phyloP scores from a whole-genome alignment of 1,140 invertebrate genomes.

The Bombus breviceps region DNA sequence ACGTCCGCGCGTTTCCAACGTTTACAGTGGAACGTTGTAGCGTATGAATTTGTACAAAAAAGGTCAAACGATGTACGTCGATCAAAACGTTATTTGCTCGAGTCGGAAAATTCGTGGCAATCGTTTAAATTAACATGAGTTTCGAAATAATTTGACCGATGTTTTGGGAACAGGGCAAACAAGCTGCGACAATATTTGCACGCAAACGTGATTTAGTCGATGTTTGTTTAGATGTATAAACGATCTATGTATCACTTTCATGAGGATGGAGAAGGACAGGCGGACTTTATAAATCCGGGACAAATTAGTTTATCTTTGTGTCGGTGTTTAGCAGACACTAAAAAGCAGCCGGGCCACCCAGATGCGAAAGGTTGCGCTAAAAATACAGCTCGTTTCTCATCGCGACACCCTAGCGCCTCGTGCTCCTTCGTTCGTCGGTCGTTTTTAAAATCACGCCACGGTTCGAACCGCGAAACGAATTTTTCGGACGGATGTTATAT shows the following conservation, averaged over 20 bases:
- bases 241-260: constrained; percentile 62
- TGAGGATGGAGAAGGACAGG: constrained; percentile 12
- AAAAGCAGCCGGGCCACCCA: constrained; percentile 65
- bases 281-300: constrained; percentile 66
- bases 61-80: too few relatives aligned
- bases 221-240: constrained; percentile 58
- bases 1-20: not conserved
- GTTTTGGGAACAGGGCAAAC: not conserved
- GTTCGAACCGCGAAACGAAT: not conserved
- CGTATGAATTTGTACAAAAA: not conserved
- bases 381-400: constrained; percentile 66
- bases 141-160: constrained; percentile 10
- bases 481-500: not conserved
- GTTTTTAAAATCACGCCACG: constrained; percentile 3
- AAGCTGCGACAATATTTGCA: constrained; percentile 13
- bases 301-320: constrained; percentile 72
- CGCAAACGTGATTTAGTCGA: not conserved
- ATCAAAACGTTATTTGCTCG: not conserved
- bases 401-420: constrained; percentile 27
- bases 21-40: not conserved
- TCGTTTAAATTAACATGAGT: not conserved
- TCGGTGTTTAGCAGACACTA: constrained; percentile 60
- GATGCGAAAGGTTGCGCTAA: constrained; percentile 60
- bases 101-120: not conserved
- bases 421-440: not conserved